Evolutionary conservation across 2,113 vertebrate genomes (phyloP).

Genomic region (Rallus limicola): DNA sequence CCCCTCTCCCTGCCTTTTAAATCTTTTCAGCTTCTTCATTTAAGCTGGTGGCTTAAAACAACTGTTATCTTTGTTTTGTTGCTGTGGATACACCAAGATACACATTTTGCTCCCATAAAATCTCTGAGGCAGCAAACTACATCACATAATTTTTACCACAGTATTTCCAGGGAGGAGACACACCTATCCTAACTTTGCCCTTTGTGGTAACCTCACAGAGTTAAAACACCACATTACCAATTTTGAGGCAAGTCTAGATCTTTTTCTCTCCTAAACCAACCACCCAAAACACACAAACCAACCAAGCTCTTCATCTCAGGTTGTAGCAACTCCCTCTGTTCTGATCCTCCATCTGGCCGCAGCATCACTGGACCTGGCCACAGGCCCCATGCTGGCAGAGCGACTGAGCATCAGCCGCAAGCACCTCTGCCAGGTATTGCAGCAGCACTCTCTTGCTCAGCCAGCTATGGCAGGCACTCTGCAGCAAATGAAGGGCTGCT

Average conservation of each 20-base stretch:
- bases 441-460: not conserved
- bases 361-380: not conserved
- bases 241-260: not conserved
- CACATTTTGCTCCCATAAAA: not conserved
- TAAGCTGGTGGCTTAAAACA: not conserved
- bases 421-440: not conserved
- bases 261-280: not conserved
- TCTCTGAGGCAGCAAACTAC: not conserved
- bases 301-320: not conserved
- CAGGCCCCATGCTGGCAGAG: not conserved
- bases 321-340: not conserved
- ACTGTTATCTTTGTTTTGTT: not conserved
- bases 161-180: not conserved
- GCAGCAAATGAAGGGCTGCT: not conserved
- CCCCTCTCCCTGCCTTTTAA: not conserved
- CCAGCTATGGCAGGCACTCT: not conserved
- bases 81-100: not conserved
- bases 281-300: not conserved
- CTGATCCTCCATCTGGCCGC: not conserved
- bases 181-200: not conserved
- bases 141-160: rapidly evolving
- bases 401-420: rapidly evolving
- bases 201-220: not conserved
- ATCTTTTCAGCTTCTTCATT: not conserved
- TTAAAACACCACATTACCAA: not conserved